Evolutionary conservation across 2,888 invertebrate genomes (phyloP).

Genomic region (Rhingia campestris): DNA sequence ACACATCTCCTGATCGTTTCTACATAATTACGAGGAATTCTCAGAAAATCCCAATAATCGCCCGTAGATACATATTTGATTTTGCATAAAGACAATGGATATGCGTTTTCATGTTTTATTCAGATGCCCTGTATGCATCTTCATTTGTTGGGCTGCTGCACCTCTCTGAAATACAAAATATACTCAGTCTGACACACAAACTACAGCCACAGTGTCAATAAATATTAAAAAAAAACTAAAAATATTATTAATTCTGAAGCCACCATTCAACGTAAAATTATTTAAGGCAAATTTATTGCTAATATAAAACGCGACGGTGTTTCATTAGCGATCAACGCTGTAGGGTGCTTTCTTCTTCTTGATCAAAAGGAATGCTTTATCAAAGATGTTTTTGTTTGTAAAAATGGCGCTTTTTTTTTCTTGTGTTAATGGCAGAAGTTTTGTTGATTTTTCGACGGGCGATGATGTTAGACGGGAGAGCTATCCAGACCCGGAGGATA

Average conservation of each 20-base stretch:
- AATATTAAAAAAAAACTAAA: slow-evolving; percentile 6
- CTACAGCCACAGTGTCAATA: neutral
- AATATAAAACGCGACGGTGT: slow-evolving; percentile 64
- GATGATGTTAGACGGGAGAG: neutral
- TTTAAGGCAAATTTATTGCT: slow-evolving; percentile 63
- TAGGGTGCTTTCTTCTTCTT: slow-evolving; percentile 52
- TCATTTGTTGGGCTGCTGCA: slow-evolving; percentile 14
- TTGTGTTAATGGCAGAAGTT: slow-evolving; percentile 20
- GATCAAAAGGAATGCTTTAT: slow-evolving; percentile 44
- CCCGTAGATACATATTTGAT: slow-evolving; percentile 14
- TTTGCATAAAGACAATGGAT: slow-evolving; percentile 49
- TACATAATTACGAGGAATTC: slow-evolving; percentile 35
- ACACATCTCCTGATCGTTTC: slow-evolving; percentile 18
- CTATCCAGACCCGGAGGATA: slow-evolving; percentile 4
- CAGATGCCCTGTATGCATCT: slow-evolving; percentile 42
- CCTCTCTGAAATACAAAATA: neutral
- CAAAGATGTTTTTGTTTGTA: slow-evolving; percentile 43
- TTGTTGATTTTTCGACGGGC: slow-evolving; percentile 14
- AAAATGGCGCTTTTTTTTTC: slow-evolving; percentile 51
- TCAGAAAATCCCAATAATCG: neutral
- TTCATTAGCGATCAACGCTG: slow-evolving; percentile 63
- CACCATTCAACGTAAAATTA: slow-evolving; percentile 44
- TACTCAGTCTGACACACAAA: neutral
- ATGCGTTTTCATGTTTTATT: slow-evolving; percentile 45
- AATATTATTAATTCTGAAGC: neutral